phyloP scores from a whole-genome alignment of 2,888 invertebrate genomes.

The Psylliodes chrysocephalus region DNA sequence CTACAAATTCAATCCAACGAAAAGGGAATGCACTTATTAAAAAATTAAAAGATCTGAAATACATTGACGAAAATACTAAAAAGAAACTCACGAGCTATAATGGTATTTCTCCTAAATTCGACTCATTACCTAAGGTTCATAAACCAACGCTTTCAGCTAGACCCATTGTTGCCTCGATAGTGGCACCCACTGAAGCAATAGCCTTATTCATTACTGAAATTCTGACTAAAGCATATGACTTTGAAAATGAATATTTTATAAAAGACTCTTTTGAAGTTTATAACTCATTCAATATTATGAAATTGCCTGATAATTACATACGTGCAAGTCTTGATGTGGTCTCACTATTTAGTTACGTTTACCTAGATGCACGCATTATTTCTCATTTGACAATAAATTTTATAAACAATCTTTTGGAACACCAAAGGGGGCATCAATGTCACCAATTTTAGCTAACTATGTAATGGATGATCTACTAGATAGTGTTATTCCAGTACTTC shows the following conservation, averaged over 20 bases:
- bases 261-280: too few relatives aligned
- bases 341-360: slow-evolving; percentile 10
- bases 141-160: slow-evolving; percentile 14
- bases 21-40: not conserved
- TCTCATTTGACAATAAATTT: not conserved
- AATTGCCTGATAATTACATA: not conserved
- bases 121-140: slow-evolving; percentile 18
- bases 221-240: slow-evolving; percentile 2
- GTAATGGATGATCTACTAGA: not conserved
- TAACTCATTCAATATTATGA: not conserved
- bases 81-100: slow-evolving; percentile 7
- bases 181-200: slow-evolving; percentile 3
- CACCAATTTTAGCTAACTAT: not conserved
- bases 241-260: slow-evolving; percentile 1
- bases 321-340: slow-evolving; percentile 14
- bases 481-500: not conserved
- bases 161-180: slow-evolving; percentile 19
- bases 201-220: not conserved
- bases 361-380: not conserved
- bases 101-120: not conserved
- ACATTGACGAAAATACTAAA: slow-evolving; percentile 1
- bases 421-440: not conserved
- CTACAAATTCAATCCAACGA: not conserved
- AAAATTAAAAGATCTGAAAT: not conserved
- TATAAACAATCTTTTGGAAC: not conserved